A percentile compares a stretch with the other conserved stretches of the same genome.
phyloP scores from a whole-genome alignment of 1,140 invertebrate species.

The Gyrodactylus salaris region DNA sequence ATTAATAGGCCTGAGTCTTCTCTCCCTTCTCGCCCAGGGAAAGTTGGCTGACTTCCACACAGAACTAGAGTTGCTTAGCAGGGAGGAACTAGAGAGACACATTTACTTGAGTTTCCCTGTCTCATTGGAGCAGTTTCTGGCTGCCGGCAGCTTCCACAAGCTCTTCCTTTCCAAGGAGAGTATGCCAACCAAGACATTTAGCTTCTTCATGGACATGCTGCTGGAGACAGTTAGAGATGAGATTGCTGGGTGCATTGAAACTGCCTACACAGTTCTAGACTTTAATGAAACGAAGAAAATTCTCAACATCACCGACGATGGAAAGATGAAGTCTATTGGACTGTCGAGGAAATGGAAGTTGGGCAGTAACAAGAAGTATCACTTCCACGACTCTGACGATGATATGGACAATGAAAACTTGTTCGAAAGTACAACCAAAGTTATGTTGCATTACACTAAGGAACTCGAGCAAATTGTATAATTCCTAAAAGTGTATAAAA shows the following conservation, averaged over 20 bases:
- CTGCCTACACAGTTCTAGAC: conserved; percentile 61
- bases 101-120: conserved; percentile 73
- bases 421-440: not conserved
- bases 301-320: conserved; percentile 32
- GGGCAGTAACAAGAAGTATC: not conserved
- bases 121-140: conserved; percentile 77
- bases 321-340: not conserved
- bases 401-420: not conserved
- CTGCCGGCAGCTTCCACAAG: conserved; percentile 97
- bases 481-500: no score
- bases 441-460: not conserved
- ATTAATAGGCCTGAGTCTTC: conserved; percentile 59
- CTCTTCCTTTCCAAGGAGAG: conserved; percentile 55
- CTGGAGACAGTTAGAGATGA: conserved; percentile 74
- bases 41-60: conserved; percentile 91
- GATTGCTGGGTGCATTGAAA: conserved; percentile 75
- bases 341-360: not conserved
- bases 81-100: conserved; percentile 45
- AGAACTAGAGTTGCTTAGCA: conserved; percentile 63
- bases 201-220: conserved; percentile 79
- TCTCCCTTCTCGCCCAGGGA: conserved; percentile 79
- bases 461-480: not conserved
- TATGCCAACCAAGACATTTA: conserved; percentile 75
- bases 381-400: not conserved
- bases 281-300: conserved; percentile 50